A percentile compares a stretch with the other conserved stretches of the same genome.
Evolutionary conservation across 2,888 invertebrate genomes (phyloP).

Genomic region (Hirtodrosophila cameraria): DNA sequence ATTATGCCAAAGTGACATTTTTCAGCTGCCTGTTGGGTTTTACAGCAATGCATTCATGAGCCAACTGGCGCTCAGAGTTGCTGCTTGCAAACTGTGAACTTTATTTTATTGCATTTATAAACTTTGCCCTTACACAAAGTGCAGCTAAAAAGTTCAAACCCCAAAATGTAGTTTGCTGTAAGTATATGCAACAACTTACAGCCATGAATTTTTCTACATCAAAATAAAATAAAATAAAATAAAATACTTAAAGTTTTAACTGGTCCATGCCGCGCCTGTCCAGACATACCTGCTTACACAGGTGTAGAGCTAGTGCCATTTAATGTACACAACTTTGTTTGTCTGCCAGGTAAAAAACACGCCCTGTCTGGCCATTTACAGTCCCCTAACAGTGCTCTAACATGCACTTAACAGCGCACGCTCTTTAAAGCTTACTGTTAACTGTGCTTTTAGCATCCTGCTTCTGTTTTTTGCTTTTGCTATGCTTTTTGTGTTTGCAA

Average conservation of each 20-base stretch:
- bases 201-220: slow-evolving; percentile 13
- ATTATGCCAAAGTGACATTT: slow-evolving; percentile 71
- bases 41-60: slow-evolving; percentile 14
- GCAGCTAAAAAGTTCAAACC: slow-evolving; percentile 61
- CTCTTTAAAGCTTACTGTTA: slow-evolving; percentile 64
- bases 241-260: slow-evolving; percentile 13
- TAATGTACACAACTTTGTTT: slow-evolving; percentile 34
- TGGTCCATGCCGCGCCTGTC: slow-evolving; percentile 1
- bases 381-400: slow-evolving; percentile 44
- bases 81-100: slow-evolving; percentile 55
- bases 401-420: slow-evolving; percentile 45
- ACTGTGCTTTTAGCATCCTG: slow-evolving; percentile 48
- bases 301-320: slow-evolving; percentile 28
- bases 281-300: slow-evolving; percentile 30
- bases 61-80: slow-evolving; percentile 19
- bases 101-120: slow-evolving; percentile 78
- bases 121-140: slow-evolving; percentile 69
- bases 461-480: slow-evolving; percentile 23
- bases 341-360: slow-evolving; percentile 26
- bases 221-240: background rate
- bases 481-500: slow-evolving; percentile 56
- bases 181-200: slow-evolving; percentile 36
- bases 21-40: slow-evolving; percentile 27
- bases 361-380: slow-evolving; percentile 40
- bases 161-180: slow-evolving; percentile 43